phyloP scores from a whole-genome alignment of 2,888 invertebrate species.

The Eumerus sabulonum region DNA sequence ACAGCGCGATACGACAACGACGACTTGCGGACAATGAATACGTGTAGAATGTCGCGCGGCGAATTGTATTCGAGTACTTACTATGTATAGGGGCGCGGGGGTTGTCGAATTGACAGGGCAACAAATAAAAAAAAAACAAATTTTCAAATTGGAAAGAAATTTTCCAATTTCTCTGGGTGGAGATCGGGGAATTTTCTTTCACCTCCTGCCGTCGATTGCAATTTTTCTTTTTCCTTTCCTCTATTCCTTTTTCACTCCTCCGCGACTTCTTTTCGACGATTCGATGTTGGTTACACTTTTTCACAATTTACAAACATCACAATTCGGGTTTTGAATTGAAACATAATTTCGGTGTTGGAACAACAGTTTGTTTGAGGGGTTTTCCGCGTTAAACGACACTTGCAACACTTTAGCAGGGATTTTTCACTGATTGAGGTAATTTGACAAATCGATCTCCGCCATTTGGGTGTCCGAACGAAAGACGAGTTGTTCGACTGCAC shows the following conservation, averaged over 20 bases:
- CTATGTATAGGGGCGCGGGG: too few species aligned
- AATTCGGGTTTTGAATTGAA: slow-evolving; percentile 5
- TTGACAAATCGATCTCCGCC: slow-evolving; percentile 62
- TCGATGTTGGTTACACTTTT: too few species aligned
- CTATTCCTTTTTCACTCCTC: slow-evolving; percentile 1
- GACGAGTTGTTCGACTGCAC: slow-evolving; percentile 58
- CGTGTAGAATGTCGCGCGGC: too few species aligned
- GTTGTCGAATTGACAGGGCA: too few species aligned
- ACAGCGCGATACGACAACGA: too few species aligned
- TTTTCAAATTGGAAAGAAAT: background rate
- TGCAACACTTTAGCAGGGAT: background rate
- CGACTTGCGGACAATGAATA: too few species aligned
- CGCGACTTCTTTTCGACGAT: background rate
- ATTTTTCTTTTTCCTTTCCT: slow-evolving; percentile 7
- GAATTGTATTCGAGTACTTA: background rate
- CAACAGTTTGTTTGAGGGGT: slow-evolving; percentile 9
- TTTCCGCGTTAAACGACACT: slow-evolving; percentile 27
- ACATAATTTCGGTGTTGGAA: background rate
- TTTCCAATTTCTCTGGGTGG: slow-evolving; percentile 8
- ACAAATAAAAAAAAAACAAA: too few species aligned
- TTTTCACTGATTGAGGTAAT: slow-evolving; percentile 29
- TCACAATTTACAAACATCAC: background rate
- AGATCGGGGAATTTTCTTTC: slow-evolving; percentile 26
- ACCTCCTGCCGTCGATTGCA: slow-evolving; percentile 6
- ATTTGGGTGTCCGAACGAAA: slow-evolving; percentile 54